Base-by-base conservation (phyloP, 2,888 invertebrate genomes). In the Oscheius myriophilus region DNA sequence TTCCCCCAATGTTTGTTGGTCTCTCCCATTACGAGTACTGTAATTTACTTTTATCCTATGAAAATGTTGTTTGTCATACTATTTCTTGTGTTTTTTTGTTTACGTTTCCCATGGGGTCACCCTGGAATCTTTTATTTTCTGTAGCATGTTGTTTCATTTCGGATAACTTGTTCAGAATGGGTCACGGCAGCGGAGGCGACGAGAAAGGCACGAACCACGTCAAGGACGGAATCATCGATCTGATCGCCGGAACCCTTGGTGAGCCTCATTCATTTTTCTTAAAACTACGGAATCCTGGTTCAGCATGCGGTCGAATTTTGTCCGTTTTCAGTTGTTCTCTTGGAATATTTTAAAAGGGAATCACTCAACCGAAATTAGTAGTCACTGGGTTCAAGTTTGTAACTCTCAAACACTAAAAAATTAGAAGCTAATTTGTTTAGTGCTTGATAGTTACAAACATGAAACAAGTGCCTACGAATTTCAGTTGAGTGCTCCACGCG, bases 161-260 rank as follows among this genome's bases (percentile, higher is more conserved):
- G n/a, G 9, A 43, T 43, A 18, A 18, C 6, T 18, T 6, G 21
- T 49, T 49, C 21, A 49, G 25, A 14, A 68, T 69, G 69, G 59
- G 69, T 45, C 69, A 69, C 53, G 68, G 68, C 26, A 53, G 64
- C 18, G 69, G 62, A n/a, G 51, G 43, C 41, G 54, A 41, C 0
- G 39, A n/a, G 9, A 18, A 42, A 14, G 45, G 52, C 14, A 25
- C 64, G 33, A 26, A 49, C 2, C 80, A 79, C 65, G 63, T 78
- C 51, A 80, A 80, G 54, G 86, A 86, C 70, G 86, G 86, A 16
- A 41, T 79, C 21, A 85, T 87, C 61, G 86, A 86, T 71, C 73
- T 86, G 25, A 49, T 82, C 4, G 86, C 86, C 7, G 86, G 86
- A 67, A 86, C 86, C 1, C 69, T 76, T 0, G 86, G 86, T 84